Base-by-base conservation (phyloP, 1,140 invertebrate species). In the Notospermus geniculatus region DNA sequence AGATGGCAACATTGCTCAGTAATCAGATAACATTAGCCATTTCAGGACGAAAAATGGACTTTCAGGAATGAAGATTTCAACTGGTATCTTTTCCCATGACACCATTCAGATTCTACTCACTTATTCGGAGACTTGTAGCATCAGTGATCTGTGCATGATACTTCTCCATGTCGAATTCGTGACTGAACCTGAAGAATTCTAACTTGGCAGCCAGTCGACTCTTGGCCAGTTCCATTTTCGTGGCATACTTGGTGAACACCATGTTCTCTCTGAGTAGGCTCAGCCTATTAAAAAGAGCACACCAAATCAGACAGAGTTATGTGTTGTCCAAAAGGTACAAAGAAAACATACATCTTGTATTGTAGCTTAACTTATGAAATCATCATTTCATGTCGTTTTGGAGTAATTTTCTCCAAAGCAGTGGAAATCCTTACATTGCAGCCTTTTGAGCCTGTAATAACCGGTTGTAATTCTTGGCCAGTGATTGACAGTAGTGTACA, bases 381-480 rank as follows among this genome's bases (percentile, higher is more conserved):
- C n/a, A n/a, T n/a, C n/a, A n/a, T n/a, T n/a, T n/a, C n/a, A n/a
- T n/a, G n/a, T n/a, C n/a, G n/a, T n/a, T n/a, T n/a, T n/a, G n/a
- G n/a, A n/a, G n/a, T n/a, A n/a, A n/a, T n/a, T n/a, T n/a, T n/a
- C n/a, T n/a, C n/a, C n/a, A n/a, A n/a, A n/a, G n/a, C n/a, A n/a
- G n/a, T n/a, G n/a, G n/a, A n/a, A 43, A 11, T 32, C 71, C 79
- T 72, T 74, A 83, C 82, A 82, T 76, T 25, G 71, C 73, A 45
- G 78, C 78, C 67, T 79, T 75, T 59, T 79, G 77, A 46, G 73
- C 78, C 28, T 78, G 70, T 29, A 79, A 68, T n/a, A 82, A 66
- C n/a, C 74, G 60, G 22, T 71, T 73, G 45, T 74, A 74, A 52
- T 80, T 69, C 30, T 64, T 65, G 25, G 67, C 69, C 54, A 79